These are phyloP conservation scores for Falco biarmicus DNA, from an alignment of 2,797 vertebrate genomes.

Conservation along the genomic window DNA sequence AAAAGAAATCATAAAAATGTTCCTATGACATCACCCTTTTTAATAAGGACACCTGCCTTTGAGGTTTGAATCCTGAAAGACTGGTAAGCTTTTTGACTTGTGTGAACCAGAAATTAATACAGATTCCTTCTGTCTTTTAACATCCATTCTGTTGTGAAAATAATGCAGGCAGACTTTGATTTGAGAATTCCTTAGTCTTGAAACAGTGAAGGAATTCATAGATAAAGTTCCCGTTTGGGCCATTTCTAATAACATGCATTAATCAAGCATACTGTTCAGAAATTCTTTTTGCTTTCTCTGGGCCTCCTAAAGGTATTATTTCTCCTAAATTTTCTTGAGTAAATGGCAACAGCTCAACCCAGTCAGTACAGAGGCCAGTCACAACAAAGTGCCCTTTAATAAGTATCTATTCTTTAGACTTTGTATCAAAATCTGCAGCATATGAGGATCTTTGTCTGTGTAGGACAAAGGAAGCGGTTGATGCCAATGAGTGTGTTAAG, in stretches of 20 bases:
- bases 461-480: conserved; percentile 55
- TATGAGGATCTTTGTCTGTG: conserved; percentile 21
- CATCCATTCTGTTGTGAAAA: background rate
- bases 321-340: conserved; percentile 6
- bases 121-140: background rate
- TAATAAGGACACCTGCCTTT: background rate
- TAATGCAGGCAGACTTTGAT: background rate
- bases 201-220: conserved; percentile 14
- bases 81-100: background rate
- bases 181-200: conserved; percentile 17
- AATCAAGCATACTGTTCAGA: background rate
- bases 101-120: background rate
- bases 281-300: background rate
- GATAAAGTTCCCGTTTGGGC: background rate
- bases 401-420: conserved; percentile 37
- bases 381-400: background rate
- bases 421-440: conserved; percentile 41
- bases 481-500: conserved; percentile 65
- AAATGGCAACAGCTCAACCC: background rate
- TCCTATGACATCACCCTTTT: background rate
- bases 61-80: background rate
- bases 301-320: conserved; percentile 8
- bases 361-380: background rate
- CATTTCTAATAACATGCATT: conserved; percentile 20
- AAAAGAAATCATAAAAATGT: background rate